Evolutionary conservation across 2,888 invertebrate species (phyloP).

Genomic region (Mechanitis mazaeus): DNA sequence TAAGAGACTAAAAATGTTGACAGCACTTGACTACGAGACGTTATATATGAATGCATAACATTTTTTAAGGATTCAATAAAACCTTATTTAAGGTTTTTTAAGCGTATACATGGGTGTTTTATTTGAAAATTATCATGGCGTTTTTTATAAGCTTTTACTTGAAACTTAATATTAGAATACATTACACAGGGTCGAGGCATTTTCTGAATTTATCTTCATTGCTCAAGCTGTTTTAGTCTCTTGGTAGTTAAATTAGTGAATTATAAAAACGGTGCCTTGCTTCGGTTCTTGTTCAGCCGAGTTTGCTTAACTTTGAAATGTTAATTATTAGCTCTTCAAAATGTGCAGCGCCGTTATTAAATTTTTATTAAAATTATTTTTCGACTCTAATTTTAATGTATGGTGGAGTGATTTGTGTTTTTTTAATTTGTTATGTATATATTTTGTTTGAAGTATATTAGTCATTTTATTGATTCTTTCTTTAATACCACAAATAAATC

Average conservation of each 20-base stretch:
- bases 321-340: conserved; percentile 21
- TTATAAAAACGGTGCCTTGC: conserved; percentile 24
- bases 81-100: conserved; percentile 1
- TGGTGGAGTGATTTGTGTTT: too few species aligned
- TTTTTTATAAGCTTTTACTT: conserved; percentile 17
- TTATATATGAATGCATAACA: background rate
- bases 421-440: too few species aligned
- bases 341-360: conserved; percentile 8
- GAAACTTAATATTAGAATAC: conserved; percentile 23
- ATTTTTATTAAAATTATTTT: background rate
- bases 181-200: conserved; percentile 18
- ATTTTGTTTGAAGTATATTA: too few species aligned
- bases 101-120: background rate
- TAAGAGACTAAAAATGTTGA: too few species aligned
- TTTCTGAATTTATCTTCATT: conserved; percentile 26
- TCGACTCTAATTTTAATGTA: background rate
- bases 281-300: conserved; percentile 20
- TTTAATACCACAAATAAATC: too few species aligned
- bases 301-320: conserved; percentile 22
- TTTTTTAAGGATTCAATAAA: background rate
- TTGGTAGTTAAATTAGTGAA: conserved; percentile 26
- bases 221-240: conserved; percentile 23
- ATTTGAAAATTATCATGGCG: conserved; percentile 8
- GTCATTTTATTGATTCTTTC: too few species aligned
- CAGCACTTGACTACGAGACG: background rate